Base-by-base conservation (phyloP, 2,888 invertebrate genomes). In the Pardosa pseudoannulata region DNA sequence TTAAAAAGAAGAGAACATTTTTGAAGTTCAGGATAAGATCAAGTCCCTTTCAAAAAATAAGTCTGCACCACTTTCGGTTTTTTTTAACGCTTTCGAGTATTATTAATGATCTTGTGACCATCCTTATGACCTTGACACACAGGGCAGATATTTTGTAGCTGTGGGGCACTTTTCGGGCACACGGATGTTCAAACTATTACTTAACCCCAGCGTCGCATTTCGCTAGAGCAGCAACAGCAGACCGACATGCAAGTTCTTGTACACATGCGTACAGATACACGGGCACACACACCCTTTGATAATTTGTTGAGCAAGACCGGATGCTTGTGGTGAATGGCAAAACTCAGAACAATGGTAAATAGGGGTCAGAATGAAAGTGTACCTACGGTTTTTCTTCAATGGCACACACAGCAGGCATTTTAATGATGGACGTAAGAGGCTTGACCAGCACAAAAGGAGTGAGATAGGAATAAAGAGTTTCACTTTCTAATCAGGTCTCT, bases 231-330 rank as follows among this genome's bases (percentile, higher is more conserved):
- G 16, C 56, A 56, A 19, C 36, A 36, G n/a, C 36, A 36, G 36
- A 36, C 9, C 6, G 9, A 36, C 36, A n/a, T n/a, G n/a, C n/a
- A n/a, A n/a, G n/a, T n/a, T n/a, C n/a, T n/a, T 13, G 2, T 46
- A 11, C 41, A 46, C 41, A 46, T 56, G 23, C 56, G 23, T 11
- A 56, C 56, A 56, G 5, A 23, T 19, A 16, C 5, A 56, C 16
- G 23, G 9, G 16, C 56, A 56, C 23, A 5, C 56, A 56, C 56
- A 56, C 56, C 56, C 56, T 23, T 56, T 23, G 56, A 19, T 2
- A 19, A 19, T n/a, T 11, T 7, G 29, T 76, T 76, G 39, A 67
- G 79, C 72, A 79, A 79, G 79, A 79, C 79, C 72, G 79, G 79
- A 79, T 72, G 64, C 70, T 19, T 23, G 27, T 62, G 71, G 56